Base-by-base conservation (phyloP, 2,888 invertebrate genomes). In the Drosophila mercatorum region DNA sequence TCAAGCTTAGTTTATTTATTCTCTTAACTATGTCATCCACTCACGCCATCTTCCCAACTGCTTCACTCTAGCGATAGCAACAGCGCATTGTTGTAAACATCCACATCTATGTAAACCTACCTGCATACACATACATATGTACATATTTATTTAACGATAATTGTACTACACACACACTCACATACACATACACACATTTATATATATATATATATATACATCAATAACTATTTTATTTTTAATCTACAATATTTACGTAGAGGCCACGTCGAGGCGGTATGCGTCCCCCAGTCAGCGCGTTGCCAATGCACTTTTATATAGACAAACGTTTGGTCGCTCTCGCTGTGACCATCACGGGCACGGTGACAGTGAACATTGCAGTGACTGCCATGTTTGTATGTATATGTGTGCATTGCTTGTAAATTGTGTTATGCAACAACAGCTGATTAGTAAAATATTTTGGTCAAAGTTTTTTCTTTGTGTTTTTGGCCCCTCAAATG, bases 231-330 rank as follows among this genome's bases (percentile, higher is more conserved):
- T 41, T 52, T 52, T 56, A 31, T 41, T 57, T 63, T 56, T 47
- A 22, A 68, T 47, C 34, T 31, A 10, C 40, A 40, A 34, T 34
- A 51, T 56, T 60, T 40, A 60, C 80, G 67, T 77, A 69, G 89
- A 85, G 72, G 87, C 90, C 90, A 88, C 91, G 81, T 90, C 88
- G 91, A 91, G 90, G 91, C 91, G 79, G 91, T 91, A 90, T 78
- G 72, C 91, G 91, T 90, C 40, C 84, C 61, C 38, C 62, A 81
- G 78, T 84, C 74, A 78, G 85, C 75, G 51, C 58, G 88, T 85
- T 79, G 69, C 56, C 31, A 34, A 8, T 36, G 61, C 61, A 41
- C 44, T 8, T 66, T 8, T 66, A 47, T 46, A n/a, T 31, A 49
- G 66, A 51, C 66, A 11, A 26, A 44, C 44, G 62, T 56, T 43